Conservation (phyloP, 2,113 vertebrate genomes). For the Chaetodon auriga region DNA sequence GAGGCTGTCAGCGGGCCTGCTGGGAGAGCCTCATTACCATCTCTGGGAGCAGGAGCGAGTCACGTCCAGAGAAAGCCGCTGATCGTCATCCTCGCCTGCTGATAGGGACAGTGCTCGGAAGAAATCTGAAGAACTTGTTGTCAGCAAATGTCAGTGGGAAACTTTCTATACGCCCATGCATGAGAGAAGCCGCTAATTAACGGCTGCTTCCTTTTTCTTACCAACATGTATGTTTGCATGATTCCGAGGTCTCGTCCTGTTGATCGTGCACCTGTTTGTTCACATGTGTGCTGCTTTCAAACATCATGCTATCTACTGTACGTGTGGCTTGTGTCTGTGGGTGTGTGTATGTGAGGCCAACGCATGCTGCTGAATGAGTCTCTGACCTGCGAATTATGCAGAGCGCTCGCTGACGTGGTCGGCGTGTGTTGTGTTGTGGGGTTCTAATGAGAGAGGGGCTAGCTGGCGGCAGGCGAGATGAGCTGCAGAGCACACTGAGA, state of each 20-base stretch:
- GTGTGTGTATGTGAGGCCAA: conserved; percentile 2
- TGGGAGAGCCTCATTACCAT: conserved; percentile 68
- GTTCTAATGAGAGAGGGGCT: conserved; percentile 65
- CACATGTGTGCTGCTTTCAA: conserved; percentile 15
- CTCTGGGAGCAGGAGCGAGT: conserved; percentile 53
- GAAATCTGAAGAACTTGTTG: conserved; percentile 24
- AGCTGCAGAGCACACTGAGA: conserved; percentile 54
- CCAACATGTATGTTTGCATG: background rate
- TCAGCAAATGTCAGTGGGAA: conserved; percentile 35
- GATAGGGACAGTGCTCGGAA: background rate
- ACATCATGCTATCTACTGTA: background rate
- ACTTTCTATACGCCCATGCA: conserved; percentile 6
- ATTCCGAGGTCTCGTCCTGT: background rate
- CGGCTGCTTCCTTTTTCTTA: background rate
- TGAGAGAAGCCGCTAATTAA: conserved; percentile 4
- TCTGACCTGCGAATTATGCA: conserved; percentile 70
- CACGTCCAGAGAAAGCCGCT: conserved; percentile 38
- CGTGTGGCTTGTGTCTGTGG: conserved; percentile 7
- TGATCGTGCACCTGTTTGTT: conserved; percentile 1
- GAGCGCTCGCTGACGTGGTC: conserved; percentile 49
- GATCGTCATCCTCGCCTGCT: conserved; percentile 31
- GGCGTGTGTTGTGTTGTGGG: conserved; percentile 20
- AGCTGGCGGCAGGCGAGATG: conserved; percentile 42
- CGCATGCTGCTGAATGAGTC: conserved; percentile 31
- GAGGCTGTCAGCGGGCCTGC: conserved; percentile 66